Base-by-base conservation (phyloP, 2,888 invertebrate genomes). In the Saturnia japonica region DNA sequence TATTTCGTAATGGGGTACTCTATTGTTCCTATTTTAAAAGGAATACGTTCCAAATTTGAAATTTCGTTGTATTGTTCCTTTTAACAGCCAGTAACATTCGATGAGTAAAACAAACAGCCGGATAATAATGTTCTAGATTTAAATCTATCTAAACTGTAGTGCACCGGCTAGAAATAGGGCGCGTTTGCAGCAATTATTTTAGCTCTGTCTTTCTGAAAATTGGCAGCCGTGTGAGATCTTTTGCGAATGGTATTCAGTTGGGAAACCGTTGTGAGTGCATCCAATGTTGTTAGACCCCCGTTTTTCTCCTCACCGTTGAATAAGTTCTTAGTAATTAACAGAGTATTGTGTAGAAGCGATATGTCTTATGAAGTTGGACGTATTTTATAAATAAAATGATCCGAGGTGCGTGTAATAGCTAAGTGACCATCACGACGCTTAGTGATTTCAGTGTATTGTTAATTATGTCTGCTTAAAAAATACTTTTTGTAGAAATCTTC, bases 181-280 rank as follows among this genome's bases (percentile, higher is more conserved):
- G 88, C 87, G 90, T 91, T 91, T 92, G 91, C 87, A 85, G 89
- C 89, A 93, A 93, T 94, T 93, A 94, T 94, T 94, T 93, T 92
- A 91, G 93, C 87, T 89, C 91, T 90, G 93, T 93, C 94, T 94
- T 94, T 94, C 92, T 92, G 93, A 93, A 94, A 93, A 93, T 94
- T 94, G 94, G 94, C 93, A 94, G 90, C 89, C 84, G 91, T 88
- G 89, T 89, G 88, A 88, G 91, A 91, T 90, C 91, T 91, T 91
- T 91, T 90, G 88, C 89, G 87, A 85, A 85, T 82, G 93, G 91
- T 89, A 94, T 94, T 93, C 92, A 86, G 92, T 93, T 93, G 93
- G 85, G 93, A 94, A 94, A 94, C 91, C 85, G 90, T 90, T 90
- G 91, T 89, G 85, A 80, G 80, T 70, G 70, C 81, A 84, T 76